phyloP scores from a whole-genome alignment of 2,888 invertebrate species.

The Harpalus rufipes region DNA sequence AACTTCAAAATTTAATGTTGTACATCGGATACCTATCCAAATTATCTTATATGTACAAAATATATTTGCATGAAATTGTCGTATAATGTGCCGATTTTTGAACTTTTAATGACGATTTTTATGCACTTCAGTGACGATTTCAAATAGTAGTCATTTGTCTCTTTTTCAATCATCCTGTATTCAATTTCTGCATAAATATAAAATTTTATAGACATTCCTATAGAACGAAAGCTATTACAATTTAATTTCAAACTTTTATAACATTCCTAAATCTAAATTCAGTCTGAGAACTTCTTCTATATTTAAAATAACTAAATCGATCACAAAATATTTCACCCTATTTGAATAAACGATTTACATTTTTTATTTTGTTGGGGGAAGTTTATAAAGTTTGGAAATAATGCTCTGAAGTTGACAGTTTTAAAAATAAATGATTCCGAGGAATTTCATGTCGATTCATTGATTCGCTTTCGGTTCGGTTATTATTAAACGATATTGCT shows the following conservation, averaged over 20 bases:
- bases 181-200: too few species aligned
- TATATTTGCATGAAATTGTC: too few species aligned
- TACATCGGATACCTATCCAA: too few species aligned
- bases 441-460: constrained; percentile 13
- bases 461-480: constrained; percentile 10
- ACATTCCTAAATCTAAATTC: constrained; percentile 38
- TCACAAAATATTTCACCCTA: constrained; percentile 29
- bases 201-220: too few species aligned
- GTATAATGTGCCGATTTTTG: too few species aligned
- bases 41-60: too few species aligned
- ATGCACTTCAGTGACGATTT: too few species aligned
- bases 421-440: constrained; percentile 3
- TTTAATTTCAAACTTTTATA: constrained; percentile 40
- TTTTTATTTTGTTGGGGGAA: constrained; percentile 18
- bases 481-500: constrained; percentile 23
- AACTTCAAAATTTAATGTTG: too few species aligned
- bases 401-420: neutral
- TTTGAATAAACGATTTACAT: constrained; percentile 43
- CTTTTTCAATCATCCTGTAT: too few species aligned
- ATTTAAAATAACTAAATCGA: constrained; percentile 48
- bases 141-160: too few species aligned
- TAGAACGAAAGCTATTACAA: constrained; percentile 25
- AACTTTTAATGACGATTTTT: too few species aligned
- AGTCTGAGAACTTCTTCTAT: constrained; percentile 39
- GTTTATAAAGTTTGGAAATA: neutral